Evolutionary conservation across 2,797 vertebrate genomes (phyloP).

Genomic region (Jordanella pulchra): DNA sequence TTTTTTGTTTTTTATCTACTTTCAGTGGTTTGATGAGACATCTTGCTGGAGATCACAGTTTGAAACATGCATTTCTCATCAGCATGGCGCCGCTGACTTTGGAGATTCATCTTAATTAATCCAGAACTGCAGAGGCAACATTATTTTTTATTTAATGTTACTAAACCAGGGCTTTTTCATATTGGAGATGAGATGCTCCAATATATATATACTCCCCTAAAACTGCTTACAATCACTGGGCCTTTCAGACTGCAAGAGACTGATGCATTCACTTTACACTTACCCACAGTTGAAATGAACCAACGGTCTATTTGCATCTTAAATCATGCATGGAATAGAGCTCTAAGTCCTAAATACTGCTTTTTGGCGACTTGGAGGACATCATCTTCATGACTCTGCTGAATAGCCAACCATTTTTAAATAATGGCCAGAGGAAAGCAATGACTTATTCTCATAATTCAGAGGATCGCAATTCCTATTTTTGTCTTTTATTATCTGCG

Average conservation of each 20-base stretch:
- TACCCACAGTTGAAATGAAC: constrained; percentile 33
- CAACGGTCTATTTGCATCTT: constrained; percentile 23
- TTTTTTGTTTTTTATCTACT: constrained; percentile 26
- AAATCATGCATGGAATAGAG: constrained; percentile 27
- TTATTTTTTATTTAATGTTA: constrained; percentile 14
- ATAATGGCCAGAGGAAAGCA: constrained; percentile 43
- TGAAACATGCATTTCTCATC: constrained; percentile 24
- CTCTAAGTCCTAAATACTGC: constrained; percentile 9
- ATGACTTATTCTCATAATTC: constrained; percentile 49
- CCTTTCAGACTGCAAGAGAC: constrained; percentile 33
- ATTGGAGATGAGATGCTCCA: constrained; percentile 24
- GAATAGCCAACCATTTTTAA: constrained; percentile 12
- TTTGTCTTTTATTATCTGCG: constrained; percentile 73
- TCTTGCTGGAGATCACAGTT: constrained; percentile 20
- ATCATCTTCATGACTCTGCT: constrained; percentile 23
- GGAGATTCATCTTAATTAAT: constrained; percentile 39
- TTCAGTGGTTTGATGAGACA: constrained; percentile 74
- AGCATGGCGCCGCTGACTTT: constrained; percentile 25
- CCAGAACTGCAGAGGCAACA: constrained; percentile 16
- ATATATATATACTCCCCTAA: background rate
- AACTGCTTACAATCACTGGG: constrained; percentile 11
- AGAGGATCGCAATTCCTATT: constrained; percentile 61
- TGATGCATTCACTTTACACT: constrained; percentile 25
- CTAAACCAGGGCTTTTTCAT: constrained; percentile 33
- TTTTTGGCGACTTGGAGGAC: background rate